Percentiles rank a stretch among this genome's conserved stretches.
Conservation (phyloP, 2,888 invertebrate species). For the Oligia strigilis region DNA sequence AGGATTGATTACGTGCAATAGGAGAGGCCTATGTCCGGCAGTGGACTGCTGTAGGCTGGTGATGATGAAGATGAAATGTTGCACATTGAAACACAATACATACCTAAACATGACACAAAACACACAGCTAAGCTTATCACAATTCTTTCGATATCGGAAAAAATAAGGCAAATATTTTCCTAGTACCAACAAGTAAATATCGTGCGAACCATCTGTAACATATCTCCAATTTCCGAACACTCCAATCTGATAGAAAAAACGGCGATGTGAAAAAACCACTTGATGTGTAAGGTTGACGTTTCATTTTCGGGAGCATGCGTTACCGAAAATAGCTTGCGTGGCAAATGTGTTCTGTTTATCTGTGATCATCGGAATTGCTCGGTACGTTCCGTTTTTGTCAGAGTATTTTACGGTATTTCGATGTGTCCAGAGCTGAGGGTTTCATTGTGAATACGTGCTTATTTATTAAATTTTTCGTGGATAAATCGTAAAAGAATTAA, state of each 20-base stretch:
- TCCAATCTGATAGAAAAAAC: conserved; percentile 70
- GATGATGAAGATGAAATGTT: background rate
- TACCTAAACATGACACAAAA: conserved; percentile 37
- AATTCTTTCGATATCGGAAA: conserved; percentile 56
- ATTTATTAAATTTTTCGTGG: background rate
- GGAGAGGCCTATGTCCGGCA: background rate
- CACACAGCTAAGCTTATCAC: conserved; percentile 39
- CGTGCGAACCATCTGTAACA: conserved; percentile 66
- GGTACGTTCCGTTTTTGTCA: background rate
- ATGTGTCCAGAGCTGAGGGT: background rate
- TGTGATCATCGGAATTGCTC: conserved; percentile 27
- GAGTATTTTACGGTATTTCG: background rate
- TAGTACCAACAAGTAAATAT: conserved; percentile 64
- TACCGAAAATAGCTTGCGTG: conserved; percentile 47
- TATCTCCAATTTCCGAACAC: conserved; percentile 69
- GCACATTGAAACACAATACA: background rate
- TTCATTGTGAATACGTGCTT: background rate
- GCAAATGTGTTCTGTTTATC: conserved; percentile 56
- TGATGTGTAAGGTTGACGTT: conserved; percentile 57
- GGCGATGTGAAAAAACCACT: conserved; percentile 66
- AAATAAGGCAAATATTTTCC: conserved; percentile 65
- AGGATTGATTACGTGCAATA: no score
- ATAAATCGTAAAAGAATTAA: background rate
- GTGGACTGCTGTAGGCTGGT: background rate
- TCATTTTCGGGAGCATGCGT: conserved; percentile 57